A percentile compares a stretch with the other conserved stretches of the same genome.
These are phyloP conservation scores for Athripsodes cinereus DNA, from an alignment of 2,888 invertebrate genomes.

Conservation along the genomic window DNA sequence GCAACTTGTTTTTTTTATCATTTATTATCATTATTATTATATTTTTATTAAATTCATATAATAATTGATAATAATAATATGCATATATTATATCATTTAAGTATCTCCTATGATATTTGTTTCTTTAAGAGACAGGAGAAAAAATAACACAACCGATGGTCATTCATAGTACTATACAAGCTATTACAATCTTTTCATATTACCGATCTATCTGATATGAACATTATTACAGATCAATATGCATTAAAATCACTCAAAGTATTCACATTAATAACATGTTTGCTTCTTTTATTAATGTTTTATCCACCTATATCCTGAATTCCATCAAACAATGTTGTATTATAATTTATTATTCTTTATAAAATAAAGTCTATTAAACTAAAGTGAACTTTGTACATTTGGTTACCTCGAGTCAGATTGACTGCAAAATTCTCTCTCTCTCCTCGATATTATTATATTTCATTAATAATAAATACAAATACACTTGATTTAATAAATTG, in stretches of 20 bases:
- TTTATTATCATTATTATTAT: not conserved
- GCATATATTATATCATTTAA: not conserved
- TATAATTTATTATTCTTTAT: too few species aligned
- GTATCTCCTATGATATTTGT: not conserved
- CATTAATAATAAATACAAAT: slow-evolving; percentile 17
- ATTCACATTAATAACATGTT: slow-evolving; percentile 8
- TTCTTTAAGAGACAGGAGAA: slow-evolving; percentile 5
- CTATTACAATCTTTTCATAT: not conserved
- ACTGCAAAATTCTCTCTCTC: too few species aligned
- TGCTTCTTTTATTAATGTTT: not conserved
- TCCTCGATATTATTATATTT: too few species aligned
- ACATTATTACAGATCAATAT: too few species aligned
- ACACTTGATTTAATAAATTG: slow-evolving; percentile 18
- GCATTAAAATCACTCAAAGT: not conserved
- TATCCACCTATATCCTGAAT: too few species aligned
- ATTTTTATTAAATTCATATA: not conserved
- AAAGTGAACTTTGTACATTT: slow-evolving; percentile 23
- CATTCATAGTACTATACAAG: too few species aligned
- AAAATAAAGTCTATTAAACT: not conserved
- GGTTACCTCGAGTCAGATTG: slow-evolving; percentile 23
- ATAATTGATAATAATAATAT: not conserved
- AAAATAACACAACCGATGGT: slow-evolving; percentile 7
- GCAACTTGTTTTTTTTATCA: not conserved
- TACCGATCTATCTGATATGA: too few species aligned
- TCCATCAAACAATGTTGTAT: too few species aligned